Base-by-base conservation (phyloP, 1,140 invertebrate species). In the Caerostris darwini region DNA sequence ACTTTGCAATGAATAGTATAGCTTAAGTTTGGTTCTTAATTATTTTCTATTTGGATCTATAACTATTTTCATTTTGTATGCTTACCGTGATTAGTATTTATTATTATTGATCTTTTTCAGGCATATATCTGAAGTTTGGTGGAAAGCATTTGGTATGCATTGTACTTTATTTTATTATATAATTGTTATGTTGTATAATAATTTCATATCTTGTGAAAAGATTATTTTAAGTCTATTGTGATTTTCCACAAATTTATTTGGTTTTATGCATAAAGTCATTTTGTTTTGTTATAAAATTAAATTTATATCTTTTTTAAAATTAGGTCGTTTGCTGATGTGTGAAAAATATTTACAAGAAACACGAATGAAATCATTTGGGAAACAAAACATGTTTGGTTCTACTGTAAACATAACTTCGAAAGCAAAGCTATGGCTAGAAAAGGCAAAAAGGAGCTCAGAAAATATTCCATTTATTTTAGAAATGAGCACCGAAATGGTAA, bases 81-180 rank as follows among this genome's bases (percentile, higher is more conserved):
- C 53, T 87, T 53, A 7, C 59, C 53, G 3, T 53, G 34, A 2
- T 61, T 10, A n/a, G 83, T 58, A 58, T 34, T n/a, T 87, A 56
- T 85, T 6, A 17, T 57, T 85, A 8, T 83, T 17, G 10, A 57
- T 87, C 3, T 56, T 50, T 50, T 87, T 34, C 50, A 94, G 92
- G 92, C 69, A 96, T 69, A 96, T 96, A 95, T 95, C 95, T 64
- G 96, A 97, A 93, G 96, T 95, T 17, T 97, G 97, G 96, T 97
- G 97, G 97, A 97, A 97, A 95, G 96, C 96, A 50, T 96, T 97
- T 94, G 97, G 97, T 96, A 96, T 95, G 95, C 85, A 12, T 85
- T 7, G 4, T 81, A 0, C 34, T n/a, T 10, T 81, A 34, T 57
- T 14, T 14, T 57, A 85, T 85, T 85, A 85, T 85, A 56, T 85